Evolutionary conservation across 2,113 vertebrate genomes (phyloP).

Genomic region (Opisthocomus hoazin): DNA sequence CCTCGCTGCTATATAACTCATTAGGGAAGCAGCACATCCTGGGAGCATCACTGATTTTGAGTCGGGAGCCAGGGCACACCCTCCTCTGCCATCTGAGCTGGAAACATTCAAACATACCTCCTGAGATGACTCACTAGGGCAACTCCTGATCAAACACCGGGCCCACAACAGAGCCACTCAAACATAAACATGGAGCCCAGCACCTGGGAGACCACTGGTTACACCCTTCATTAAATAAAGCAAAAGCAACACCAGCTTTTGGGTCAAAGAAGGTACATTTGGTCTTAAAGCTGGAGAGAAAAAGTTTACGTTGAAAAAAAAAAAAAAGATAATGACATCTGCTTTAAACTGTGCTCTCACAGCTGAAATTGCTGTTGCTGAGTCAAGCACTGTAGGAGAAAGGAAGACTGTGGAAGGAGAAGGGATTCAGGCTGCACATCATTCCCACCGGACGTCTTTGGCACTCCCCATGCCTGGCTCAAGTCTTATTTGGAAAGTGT

Average conservation of each 20-base stretch:
- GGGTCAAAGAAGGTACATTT: background rate
- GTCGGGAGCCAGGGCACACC: background rate
- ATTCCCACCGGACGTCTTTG: accelerated
- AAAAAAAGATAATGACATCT: background rate
- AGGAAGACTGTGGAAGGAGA: background rate
- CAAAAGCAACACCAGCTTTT: background rate
- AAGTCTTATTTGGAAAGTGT: accelerated
- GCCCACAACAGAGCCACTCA: background rate
- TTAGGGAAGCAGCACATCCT: background rate
- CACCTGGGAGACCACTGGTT: background rate
- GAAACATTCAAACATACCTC: background rate
- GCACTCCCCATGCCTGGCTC: background rate
- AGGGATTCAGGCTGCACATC: background rate
- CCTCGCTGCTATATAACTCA: background rate
- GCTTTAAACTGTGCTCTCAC: background rate
- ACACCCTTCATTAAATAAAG: background rate
- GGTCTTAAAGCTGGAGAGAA: background rate
- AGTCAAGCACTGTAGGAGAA: background rate
- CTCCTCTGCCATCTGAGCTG: background rate
- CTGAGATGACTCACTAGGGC: background rate
- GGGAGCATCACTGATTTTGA: background rate
- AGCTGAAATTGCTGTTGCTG: background rate
- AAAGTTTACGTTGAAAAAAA: background rate
- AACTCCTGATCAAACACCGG: background rate
- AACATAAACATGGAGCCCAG: background rate